These are phyloP conservation scores for Auanema sp. DNA, from an alignment of 2,888 invertebrate species.

Conservation along the genomic window DNA sequence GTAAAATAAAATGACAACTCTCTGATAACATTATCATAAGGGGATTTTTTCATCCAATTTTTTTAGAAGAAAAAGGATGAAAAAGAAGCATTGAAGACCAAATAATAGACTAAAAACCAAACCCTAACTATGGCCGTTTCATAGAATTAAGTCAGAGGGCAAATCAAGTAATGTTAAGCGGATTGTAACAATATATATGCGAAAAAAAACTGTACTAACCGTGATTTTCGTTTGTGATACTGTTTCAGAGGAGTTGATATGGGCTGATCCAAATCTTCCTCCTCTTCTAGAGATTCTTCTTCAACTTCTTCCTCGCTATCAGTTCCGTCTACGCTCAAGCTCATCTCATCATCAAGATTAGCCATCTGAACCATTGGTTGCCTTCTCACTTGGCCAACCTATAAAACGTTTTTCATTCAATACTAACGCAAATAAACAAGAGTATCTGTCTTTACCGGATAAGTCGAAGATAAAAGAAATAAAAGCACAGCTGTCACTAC, in stretches of 20 bases:
- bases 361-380: conserved; percentile 58
- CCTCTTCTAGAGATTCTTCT: conserved; percentile 2
- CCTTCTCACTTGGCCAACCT: conserved; percentile 54
- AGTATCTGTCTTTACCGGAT: neutral
- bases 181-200: neutral
- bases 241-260: conserved; percentile 14
- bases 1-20: no score
- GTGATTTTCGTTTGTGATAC: neutral
- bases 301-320: conserved; percentile 47
- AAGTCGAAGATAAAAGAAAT: neutral
- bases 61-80: neutral
- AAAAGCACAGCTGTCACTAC: neutral
- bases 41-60: neutral
- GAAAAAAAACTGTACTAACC: neutral
- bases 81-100: neutral
- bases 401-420: neutral
- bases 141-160: no score
- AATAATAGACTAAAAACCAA: no score
- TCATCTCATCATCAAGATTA: conserved; percentile 61
- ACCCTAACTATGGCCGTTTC: no score
- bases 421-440: no score
- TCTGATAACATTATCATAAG: no score
- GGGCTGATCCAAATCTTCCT: conserved; percentile 19
- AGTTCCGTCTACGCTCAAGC: conserved; percentile 50
- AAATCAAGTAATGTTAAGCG: no score